Conservation (phyloP, 2,113 vertebrate species). For the Casuarius casuarius region DNA sequence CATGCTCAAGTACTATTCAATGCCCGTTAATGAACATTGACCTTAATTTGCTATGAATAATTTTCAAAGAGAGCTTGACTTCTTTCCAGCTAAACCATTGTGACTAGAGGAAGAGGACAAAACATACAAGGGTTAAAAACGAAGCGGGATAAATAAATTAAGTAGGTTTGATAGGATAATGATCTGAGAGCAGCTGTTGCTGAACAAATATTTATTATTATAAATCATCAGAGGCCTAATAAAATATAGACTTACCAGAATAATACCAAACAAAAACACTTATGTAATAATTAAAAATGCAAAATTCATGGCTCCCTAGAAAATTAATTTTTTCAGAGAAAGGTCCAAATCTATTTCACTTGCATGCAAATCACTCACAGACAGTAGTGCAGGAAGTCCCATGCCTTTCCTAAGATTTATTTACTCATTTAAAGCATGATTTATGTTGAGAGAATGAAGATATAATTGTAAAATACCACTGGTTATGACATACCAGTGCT, state of each 20-base stretch:
- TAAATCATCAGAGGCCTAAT: conserved; percentile 47
- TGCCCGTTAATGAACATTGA: neutral
- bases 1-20: neutral
- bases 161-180: conserved; percentile 33
- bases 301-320: conserved; percentile 47
- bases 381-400: neutral
- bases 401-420: neutral
- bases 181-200: conserved; percentile 58
- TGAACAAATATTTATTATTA: conserved; percentile 67
- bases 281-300: conserved; percentile 53
- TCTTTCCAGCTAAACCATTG: neutral
- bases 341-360: conserved; percentile 14
- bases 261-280: conserved; percentile 29
- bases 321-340: conserved; percentile 25
- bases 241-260: conserved; percentile 59
- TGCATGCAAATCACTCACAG: neutral
- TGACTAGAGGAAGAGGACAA: neutral
- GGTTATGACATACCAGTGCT: neutral
- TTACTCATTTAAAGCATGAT: neutral
- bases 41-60: neutral
- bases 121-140: conserved; percentile 46
- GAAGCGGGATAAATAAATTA: conserved; percentile 44
- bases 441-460: neutral
- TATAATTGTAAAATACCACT: neutral
- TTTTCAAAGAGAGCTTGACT: neutral